Percentiles rank a stretch among this genome's conserved stretches.
These are phyloP conservation scores for Erythrocercus mccallii DNA, from an alignment of 2,113 vertebrate species.

Conservation along the genomic window DNA sequence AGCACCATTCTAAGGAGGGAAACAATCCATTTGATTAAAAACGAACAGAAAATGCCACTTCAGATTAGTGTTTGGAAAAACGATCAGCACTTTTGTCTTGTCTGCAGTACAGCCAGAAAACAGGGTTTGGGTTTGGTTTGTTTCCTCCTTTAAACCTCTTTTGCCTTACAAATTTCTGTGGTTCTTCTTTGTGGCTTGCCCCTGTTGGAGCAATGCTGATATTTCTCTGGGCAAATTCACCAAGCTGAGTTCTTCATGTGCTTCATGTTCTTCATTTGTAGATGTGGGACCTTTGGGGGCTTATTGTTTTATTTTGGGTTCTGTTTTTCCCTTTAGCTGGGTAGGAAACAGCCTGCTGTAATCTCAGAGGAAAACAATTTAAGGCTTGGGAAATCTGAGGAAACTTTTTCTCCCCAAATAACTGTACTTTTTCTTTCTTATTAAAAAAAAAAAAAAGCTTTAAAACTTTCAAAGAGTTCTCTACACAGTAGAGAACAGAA, in stretches of 20 bases:
- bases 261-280: not conserved
- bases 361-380: not conserved
- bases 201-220: not conserved
- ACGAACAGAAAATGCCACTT: not conserved
- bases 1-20: not conserved
- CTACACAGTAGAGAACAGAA: not conserved
- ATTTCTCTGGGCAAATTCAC: not conserved
- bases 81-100: not conserved
- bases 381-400: not conserved
- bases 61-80: not conserved
- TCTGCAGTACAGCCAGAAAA: not conserved
- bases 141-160: not conserved
- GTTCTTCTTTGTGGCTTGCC: not conserved
- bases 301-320: not conserved
- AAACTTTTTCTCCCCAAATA: not conserved
- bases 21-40: conserved; percentile 3
- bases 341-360: not conserved
- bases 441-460: not conserved
- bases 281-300: not conserved
- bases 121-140: not conserved
- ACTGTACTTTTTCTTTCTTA: not conserved
- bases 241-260: not conserved
- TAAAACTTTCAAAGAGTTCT: not conserved
- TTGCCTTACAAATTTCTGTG: not conserved
- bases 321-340: not conserved